These are phyloP conservation scores for Ptychobarbus kaznakovi DNA, from an alignment of 2,797 vertebrate species.

Conservation along the genomic window DNA sequence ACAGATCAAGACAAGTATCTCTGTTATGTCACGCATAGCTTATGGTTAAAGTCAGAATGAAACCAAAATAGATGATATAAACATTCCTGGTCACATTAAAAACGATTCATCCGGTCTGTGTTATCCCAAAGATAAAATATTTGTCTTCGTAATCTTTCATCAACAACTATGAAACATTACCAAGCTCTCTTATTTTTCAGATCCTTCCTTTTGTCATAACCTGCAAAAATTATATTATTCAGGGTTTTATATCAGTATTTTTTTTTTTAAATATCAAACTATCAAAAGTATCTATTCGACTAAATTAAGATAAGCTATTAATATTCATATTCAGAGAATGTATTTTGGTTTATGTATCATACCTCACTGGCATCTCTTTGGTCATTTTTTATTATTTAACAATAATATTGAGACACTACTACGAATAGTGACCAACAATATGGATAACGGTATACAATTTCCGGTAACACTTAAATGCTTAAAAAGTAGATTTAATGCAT, in stretches of 20 bases:
- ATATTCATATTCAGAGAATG: background rate
- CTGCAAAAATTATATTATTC: background rate
- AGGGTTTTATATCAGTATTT: background rate
- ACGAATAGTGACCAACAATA: background rate
- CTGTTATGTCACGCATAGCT: background rate
- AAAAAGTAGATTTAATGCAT: too few relatives aligned
- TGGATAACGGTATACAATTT: background rate
- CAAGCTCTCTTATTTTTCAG: background rate
- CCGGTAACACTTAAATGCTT: too few relatives aligned
- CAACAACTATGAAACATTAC: background rate
- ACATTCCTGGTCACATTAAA: background rate
- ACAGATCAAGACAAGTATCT: slow-evolving; percentile 1
- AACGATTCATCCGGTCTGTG: background rate
- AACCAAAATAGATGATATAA: background rate
- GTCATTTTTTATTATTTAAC: background rate
- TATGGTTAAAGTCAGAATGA: background rate
- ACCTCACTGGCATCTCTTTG: background rate
- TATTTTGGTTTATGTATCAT: background rate
- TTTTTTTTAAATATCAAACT: background rate
- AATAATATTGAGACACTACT: background rate
- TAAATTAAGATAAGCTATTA: background rate
- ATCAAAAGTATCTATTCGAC: background rate
- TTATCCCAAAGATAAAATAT: background rate
- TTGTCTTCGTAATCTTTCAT: background rate
- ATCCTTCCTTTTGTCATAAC: background rate